Base-by-base conservation (phyloP, 2,888 invertebrate species). In the Apodemia zela region DNA sequence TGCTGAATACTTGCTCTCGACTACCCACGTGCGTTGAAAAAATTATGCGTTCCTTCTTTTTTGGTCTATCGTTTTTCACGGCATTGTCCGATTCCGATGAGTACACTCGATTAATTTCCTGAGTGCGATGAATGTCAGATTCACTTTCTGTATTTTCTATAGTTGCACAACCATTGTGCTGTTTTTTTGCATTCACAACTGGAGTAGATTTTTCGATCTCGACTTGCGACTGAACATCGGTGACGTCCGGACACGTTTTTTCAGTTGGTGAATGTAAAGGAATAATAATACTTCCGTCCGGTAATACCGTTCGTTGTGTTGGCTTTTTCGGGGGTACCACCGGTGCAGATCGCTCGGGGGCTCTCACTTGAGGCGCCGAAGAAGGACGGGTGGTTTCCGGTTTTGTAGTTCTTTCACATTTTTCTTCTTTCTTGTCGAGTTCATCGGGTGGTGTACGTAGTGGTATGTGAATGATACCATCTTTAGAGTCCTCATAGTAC, bases 361-460 rank as follows among this genome's bases (percentile, higher is more conserved):
- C 25, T 66, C 81, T 66, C 66, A 76, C 47, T 72, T 81, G 67
- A 71, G 85, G 74, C 6, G 80, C 75, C 6, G 76, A 74, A 4
- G 75, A 74, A 10, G 72, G 75, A 54, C 68, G 76, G 17, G 68
- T 66, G 6, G 70, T 63, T 29, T 77, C 80, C 2, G 75, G 72
- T 4, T 67, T 54, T 17, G 65, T 51, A 10, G 74, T 68, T n/a
- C 69, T 71, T 8, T 72, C 71, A 25, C 45, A n/a, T 4, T 71
- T 72, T n/a, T 66, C 66, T n/a, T 73, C 72, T 3, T 76, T 67
- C 11, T 70, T 73, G 54, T 93, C 89, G 60, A 91, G 87, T 74
- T 95, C 95, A 67, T 95, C 94, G 0, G 95, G 95, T 4, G 95
- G 95, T n/a, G 95, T 95, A 68, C 95, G 95, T 65, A 96, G 79